phyloP scores from a whole-genome alignment of 2,888 invertebrate species.

The Ditula angustiorana region DNA sequence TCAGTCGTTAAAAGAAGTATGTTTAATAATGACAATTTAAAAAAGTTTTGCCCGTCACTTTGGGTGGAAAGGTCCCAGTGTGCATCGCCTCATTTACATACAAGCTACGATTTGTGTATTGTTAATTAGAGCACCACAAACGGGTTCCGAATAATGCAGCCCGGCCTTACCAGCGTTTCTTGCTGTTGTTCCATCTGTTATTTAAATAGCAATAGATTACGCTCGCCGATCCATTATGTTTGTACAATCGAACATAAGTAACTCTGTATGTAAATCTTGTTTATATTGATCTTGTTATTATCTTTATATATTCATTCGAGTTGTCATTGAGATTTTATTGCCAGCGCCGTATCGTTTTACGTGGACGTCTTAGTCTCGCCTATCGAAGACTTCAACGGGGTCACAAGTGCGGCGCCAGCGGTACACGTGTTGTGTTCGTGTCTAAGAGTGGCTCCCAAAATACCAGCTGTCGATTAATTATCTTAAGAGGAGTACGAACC shows the following conservation, averaged over 20 bases:
- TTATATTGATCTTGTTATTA: slow-evolving; percentile 65
- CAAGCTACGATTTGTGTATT: slow-evolving; percentile 85
- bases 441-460: too few species aligned
- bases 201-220: slow-evolving; percentile 82
- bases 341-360: slow-evolving; percentile 26
- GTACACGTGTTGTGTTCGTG: neutral
- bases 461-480: too few species aligned
- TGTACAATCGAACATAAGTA: slow-evolving; percentile 79
- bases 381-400: slow-evolving; percentile 70
- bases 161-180: slow-evolving; percentile 57
- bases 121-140: slow-evolving; percentile 84
- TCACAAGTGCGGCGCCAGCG: slow-evolving; percentile 6
- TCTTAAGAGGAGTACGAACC: too few species aligned
- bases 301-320: slow-evolving; percentile 41
- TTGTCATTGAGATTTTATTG: slow-evolving; percentile 23
- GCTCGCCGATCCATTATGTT: slow-evolving; percentile 61
- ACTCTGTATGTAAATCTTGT: slow-evolving; percentile 75
- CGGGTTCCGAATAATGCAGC: slow-evolving; percentile 76
- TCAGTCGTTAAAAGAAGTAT: too few species aligned
- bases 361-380: slow-evolving; percentile 31
- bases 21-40: too few species aligned
- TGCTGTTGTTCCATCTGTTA: slow-evolving; percentile 77
- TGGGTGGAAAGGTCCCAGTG: slow-evolving; percentile 46
- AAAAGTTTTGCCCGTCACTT: neutral
- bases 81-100: slow-evolving; percentile 77